Evolutionary conservation across 1,140 invertebrate genomes (phyloP).

Genomic region (Ruditapes philippinarum): DNA sequence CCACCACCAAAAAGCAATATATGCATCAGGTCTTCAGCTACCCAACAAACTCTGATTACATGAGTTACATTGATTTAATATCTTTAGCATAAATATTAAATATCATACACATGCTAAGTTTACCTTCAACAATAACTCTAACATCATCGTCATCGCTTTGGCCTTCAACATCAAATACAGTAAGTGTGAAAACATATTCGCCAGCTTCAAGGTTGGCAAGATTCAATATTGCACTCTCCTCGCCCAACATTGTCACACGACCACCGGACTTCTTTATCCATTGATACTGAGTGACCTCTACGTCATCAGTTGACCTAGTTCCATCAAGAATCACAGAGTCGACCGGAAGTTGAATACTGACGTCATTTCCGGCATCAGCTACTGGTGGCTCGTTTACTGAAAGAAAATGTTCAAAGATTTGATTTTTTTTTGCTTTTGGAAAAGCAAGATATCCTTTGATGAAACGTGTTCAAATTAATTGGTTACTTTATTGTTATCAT

Average conservation of each 20-base stretch:
- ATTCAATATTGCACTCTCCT: not conserved
- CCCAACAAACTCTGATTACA: too few relatives aligned
- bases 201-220: not conserved
- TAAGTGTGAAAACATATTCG: conserved; percentile 38
- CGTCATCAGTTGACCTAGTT: not conserved
- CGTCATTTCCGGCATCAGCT: conserved; percentile 45
- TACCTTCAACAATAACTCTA: conserved; percentile 38
- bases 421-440: too few relatives aligned
- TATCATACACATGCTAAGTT: too few relatives aligned
- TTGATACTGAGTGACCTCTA: conserved; percentile 10
- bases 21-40: too few relatives aligned
- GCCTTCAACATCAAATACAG: conserved; percentile 43
- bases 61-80: too few relatives aligned
- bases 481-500: too few relatives aligned
- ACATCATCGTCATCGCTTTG: conserved; percentile 46
- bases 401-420: too few relatives aligned
- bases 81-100: too few relatives aligned
- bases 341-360: conserved; percentile 7
- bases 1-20: too few relatives aligned
- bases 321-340: conserved; percentile 28
- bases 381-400: conserved; percentile 24
- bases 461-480: too few relatives aligned
- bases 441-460: too few relatives aligned
- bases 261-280: conserved; percentile 13
- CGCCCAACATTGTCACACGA: not conserved